phyloP scores from a whole-genome alignment of 2,797 vertebrate genomes.

The Telmatherina bonti region DNA sequence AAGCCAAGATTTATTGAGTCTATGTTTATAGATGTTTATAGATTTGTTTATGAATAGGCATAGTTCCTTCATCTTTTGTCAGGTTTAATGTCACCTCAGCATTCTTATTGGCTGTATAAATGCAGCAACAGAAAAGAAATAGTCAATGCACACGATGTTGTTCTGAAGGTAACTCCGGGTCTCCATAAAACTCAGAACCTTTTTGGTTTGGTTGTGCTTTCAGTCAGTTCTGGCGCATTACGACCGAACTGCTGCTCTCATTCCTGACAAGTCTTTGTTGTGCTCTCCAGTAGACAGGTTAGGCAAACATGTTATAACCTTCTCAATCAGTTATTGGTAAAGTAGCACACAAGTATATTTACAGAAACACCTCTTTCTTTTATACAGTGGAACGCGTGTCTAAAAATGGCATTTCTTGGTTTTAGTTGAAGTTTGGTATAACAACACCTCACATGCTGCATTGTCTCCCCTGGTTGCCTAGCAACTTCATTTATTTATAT shows the following conservation, averaged over 20 bases:
- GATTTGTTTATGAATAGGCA: no score
- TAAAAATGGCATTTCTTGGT: not conserved
- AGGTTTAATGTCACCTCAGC: no score
- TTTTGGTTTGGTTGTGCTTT: not conserved
- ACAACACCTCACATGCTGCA: not conserved
- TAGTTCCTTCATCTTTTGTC: no score
- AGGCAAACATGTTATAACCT: not conserved
- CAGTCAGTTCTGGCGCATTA: not conserved
- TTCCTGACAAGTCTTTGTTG: not conserved
- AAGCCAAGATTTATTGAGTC: no score
- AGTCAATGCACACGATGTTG: not conserved
- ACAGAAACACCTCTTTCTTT: not conserved
- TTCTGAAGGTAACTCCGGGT: no score
- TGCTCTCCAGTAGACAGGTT: not conserved
- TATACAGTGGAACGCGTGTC: not conserved
- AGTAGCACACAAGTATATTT: fast-evolving
- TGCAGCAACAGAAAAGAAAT: no score
- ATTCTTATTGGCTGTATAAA: no score
- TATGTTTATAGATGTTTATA: no score
- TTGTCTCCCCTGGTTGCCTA: constrained; percentile 23
- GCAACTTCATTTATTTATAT: constrained; percentile 22
- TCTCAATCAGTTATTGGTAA: not conserved
- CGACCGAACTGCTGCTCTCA: not conserved
- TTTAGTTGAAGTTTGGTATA: not conserved
- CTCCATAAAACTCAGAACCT: not conserved